These are phyloP conservation scores for Entomyzon cyanotis DNA, from an alignment of 2,113 vertebrate species.

Conservation along the genomic window DNA sequence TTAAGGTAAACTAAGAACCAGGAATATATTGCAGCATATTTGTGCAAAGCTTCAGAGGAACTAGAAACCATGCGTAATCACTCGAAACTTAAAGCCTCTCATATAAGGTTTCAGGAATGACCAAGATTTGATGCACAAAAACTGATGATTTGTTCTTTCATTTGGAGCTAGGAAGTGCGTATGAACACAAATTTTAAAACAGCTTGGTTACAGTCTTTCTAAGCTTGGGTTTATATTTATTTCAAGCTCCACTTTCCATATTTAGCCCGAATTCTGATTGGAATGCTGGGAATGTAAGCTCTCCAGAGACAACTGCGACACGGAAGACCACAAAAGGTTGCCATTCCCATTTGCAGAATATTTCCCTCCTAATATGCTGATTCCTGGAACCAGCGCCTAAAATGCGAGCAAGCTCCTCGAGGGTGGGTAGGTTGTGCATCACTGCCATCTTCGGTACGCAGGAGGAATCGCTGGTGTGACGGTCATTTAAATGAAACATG, in stretches of 20 bases:
- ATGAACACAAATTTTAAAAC: conserved; percentile 48
- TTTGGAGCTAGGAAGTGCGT: conserved; percentile 38
- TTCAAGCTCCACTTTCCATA: not conserved
- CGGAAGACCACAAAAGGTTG: not conserved
- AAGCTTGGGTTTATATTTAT: not conserved
- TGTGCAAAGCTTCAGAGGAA: not conserved
- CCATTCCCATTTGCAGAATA: not conserved
- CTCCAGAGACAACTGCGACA: not conserved
- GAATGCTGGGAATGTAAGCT: not conserved
- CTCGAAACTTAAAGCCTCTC: conserved; percentile 15
- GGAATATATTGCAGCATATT: not conserved
- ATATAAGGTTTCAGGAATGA: not conserved
- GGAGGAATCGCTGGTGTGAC: conserved; percentile 36
- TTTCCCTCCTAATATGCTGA: not conserved
- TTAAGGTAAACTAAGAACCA: not conserved
- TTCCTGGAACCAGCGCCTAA: conserved; percentile 19
- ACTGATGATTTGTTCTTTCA: conserved; percentile 36
- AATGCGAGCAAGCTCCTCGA: not conserved
- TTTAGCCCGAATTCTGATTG: not conserved
- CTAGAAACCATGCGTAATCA: not conserved
- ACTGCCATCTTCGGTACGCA: conserved; percentile 79
- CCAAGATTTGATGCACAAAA: not conserved
- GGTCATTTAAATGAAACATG: conserved; percentile 66
- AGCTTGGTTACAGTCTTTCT: conserved; percentile 27
- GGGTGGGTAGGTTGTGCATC: conserved; percentile 58